These are phyloP conservation scores for Lutjanus argentimaculatus DNA, from an alignment of 2,797 vertebrate genomes.

Conservation along the genomic window DNA sequence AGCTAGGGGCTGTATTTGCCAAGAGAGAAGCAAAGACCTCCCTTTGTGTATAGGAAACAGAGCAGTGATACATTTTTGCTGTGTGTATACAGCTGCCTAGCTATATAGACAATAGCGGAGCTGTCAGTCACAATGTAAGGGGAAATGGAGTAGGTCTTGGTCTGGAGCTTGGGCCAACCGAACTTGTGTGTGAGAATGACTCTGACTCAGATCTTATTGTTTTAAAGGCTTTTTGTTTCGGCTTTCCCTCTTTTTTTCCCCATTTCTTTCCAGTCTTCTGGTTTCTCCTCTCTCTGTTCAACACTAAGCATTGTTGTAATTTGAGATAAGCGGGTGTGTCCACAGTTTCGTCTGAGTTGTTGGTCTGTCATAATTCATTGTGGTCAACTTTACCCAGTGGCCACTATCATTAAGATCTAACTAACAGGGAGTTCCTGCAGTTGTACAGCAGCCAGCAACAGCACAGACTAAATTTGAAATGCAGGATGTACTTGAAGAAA, in stretches of 20 bases:
- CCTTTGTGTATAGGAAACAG: conserved; percentile 78
- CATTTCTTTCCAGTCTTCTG: not conserved
- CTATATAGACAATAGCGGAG: conserved; percentile 70
- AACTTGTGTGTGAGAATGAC: conserved; percentile 33
- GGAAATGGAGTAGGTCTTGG: conserved; percentile 37
- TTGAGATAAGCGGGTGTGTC: conserved; percentile 68
- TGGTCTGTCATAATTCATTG: conserved; percentile 38
- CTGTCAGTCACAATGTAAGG: conserved; percentile 62
- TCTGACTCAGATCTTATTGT: conserved; percentile 16
- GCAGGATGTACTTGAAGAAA: not conserved
- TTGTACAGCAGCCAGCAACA: conserved; percentile 6
- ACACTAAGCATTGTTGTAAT: conserved; percentile 60
- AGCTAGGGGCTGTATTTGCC: conserved; percentile 76
- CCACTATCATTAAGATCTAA: conserved; percentile 3
- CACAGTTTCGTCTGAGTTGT: conserved; percentile 36
- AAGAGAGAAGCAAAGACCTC: conserved; percentile 62
- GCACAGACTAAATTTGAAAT: not conserved
- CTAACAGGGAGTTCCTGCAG: conserved; percentile 5
- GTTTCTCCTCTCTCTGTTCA: conserved; percentile 26
- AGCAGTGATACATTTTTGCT: conserved; percentile 84
- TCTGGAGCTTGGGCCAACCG: conserved; percentile 9
- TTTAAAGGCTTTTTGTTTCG: conserved; percentile 11
- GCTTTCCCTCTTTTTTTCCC: not conserved
- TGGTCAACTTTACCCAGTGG: conserved; percentile 23
- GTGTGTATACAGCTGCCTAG: conserved; percentile 81